phyloP scores from a whole-genome alignment of 2,113 vertebrate genomes.

The Cacatua alba region DNA sequence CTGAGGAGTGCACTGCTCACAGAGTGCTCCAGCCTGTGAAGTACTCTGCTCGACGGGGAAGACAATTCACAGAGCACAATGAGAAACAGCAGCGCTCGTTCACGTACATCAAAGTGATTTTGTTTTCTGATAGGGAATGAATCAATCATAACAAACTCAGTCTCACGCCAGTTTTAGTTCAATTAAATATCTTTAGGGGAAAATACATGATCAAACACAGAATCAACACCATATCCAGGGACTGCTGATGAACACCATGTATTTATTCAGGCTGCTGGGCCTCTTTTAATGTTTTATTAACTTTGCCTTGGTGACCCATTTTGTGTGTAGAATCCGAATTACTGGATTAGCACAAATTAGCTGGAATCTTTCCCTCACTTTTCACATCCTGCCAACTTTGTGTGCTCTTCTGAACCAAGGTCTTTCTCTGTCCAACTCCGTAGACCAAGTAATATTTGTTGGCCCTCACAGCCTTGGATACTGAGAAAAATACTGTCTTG shows the following conservation, averaged over 20 bases:
- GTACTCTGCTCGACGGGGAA: fast-evolving
- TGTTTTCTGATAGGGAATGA: background rate
- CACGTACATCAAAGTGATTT: background rate
- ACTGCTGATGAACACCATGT: background rate
- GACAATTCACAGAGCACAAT: background rate
- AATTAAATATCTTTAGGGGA: background rate
- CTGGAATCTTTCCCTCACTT: background rate
- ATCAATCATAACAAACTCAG: background rate
- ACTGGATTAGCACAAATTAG: background rate
- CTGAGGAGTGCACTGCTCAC: background rate
- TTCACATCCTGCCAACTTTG: background rate
- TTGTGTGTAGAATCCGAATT: background rate
- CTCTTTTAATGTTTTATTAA: background rate
- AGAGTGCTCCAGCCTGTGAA: background rate
- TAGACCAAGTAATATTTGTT: background rate
- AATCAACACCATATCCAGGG: background rate
- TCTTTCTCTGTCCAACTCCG: background rate
- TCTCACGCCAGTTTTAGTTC: background rate
- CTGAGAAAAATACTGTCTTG: background rate
- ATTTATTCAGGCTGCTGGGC: background rate
- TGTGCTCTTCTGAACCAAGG: background rate
- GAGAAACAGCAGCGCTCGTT: fast-evolving
- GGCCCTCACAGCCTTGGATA: background rate
- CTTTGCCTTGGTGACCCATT: background rate
- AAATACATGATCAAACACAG: background rate